phyloP scores from a whole-genome alignment of 1,140 invertebrate species.

The Drosophila kikkawai region DNA sequence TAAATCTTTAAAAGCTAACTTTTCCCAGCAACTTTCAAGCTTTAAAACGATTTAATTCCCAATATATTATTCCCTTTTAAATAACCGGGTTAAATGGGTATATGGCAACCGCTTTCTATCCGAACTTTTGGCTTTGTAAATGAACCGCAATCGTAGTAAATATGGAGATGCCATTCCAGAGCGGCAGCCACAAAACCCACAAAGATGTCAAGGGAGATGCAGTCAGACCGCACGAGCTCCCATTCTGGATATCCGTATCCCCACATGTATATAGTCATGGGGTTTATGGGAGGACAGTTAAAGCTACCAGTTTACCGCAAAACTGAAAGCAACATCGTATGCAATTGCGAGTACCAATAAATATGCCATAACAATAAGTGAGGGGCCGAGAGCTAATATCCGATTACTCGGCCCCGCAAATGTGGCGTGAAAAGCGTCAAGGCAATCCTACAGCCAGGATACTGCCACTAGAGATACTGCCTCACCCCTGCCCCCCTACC shows the following conservation, averaged over 20 bases:
- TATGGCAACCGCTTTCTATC: not conserved
- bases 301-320: conserved; percentile 48
- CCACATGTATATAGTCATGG: conserved; percentile 25
- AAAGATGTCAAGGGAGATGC: conserved; percentile 32
- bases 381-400: conserved; percentile 68
- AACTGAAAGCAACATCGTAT: conserved; percentile 41
- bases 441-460: conserved; percentile 31
- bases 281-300: conserved; percentile 21
- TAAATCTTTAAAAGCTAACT: too few species aligned
- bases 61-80: not conserved
- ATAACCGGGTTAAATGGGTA: not conserved
- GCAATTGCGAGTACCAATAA: conserved; percentile 70
- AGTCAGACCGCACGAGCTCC: conserved; percentile 15
- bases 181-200: conserved; percentile 48
- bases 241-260: not conserved
- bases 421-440: conserved; percentile 71
- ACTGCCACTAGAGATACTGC: conserved; percentile 1
- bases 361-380: conserved; percentile 79
- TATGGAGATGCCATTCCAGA: conserved; percentile 62
- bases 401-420: conserved; percentile 70
- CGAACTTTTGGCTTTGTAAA: conserved; percentile 34
- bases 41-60: not conserved
- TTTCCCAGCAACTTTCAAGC: not conserved
- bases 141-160: conserved; percentile 58
- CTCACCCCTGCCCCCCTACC: not conserved